Base-by-base conservation (phyloP, 2,888 invertebrate species). In the Plagodis dolabraria region DNA sequence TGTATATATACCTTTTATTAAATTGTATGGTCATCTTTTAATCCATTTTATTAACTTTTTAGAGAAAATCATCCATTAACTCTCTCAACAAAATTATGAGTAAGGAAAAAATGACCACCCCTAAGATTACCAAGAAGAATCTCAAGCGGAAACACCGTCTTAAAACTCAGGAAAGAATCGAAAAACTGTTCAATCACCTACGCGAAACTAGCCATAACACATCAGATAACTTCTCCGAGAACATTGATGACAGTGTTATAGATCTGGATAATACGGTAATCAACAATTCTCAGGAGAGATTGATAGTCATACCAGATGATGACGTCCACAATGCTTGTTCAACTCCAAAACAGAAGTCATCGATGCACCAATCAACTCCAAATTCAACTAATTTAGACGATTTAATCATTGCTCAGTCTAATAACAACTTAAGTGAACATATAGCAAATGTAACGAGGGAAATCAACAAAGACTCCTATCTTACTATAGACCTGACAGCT, bases 401-500 rank as follows among this genome's bases (percentile, higher is more conserved):
- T 2, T 2, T 61, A 0, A 54, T 66, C 2, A 4, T 66, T 6
- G 12, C 53, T 5, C 34, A 42, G 0, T 56, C 50, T 6, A 64
- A 57, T 33, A 64, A 57, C 7, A 44, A 50, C 6, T 11, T 2
- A 5, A 34, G 50, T n/a, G 9, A 54, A 7, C 22, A 44, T 33
- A 77, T 79, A 5, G 63, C 75, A 7, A 74, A 87, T 63, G 62
- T 77, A 57, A 87, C 88, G 0, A 85, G 71, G 70, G 71, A 83
- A 57, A 86, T 87, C 5, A 85, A 89, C 47, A 67, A 33, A 6
- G 82, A 85, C 57, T 85, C 87, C 0, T 90, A 75, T 63, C 56
- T 86, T 52, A 92, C 92, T 0, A 87, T 92, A 68, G 92, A 92
- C 70, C 75, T 92, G 52, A 91, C 92, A 1, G 56, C 65, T 0